Conservation (phyloP, 2,113 vertebrate genomes). For the Erpornis zantholeuca region DNA sequence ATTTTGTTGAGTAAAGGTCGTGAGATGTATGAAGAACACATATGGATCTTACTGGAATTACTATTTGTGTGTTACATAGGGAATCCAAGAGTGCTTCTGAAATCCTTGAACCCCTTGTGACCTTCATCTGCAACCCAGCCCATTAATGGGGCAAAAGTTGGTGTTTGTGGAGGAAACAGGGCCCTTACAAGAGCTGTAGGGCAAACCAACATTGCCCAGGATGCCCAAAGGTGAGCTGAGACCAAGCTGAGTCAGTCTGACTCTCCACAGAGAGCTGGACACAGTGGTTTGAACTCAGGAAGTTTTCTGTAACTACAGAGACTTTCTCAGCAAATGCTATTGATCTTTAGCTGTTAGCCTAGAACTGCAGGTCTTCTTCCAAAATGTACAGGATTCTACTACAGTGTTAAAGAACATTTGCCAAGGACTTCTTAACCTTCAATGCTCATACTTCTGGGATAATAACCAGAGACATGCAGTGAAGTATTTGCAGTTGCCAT, state of each 20-base stretch:
- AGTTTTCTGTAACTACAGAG: neutral
- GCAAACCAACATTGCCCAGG: neutral
- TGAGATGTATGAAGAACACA: neutral
- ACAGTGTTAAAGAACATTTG: neutral
- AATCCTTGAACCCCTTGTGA: neutral
- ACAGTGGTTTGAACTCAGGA: neutral
- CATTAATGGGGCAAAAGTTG: neutral
- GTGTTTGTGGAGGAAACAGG: neutral
- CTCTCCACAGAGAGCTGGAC: neutral
- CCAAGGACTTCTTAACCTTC: neutral
- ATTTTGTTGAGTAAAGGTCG: neutral
- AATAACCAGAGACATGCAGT: neutral
- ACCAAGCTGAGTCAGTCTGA: rapidly evolving
- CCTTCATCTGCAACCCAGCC: neutral
- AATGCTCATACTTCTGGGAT: rapidly evolving
- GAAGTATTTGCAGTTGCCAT: neutral
- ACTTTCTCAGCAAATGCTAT: neutral
- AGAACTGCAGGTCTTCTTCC: neutral
- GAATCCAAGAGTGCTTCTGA: neutral
- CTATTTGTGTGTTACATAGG: neutral
- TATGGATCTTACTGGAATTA: neutral
- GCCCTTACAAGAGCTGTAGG: neutral
- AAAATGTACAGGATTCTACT: neutral
- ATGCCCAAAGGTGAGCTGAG: neutral
- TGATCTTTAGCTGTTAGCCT: neutral